Base-by-base conservation (phyloP, 1,140 invertebrate genomes). In the Paracyclopina nana region DNA sequence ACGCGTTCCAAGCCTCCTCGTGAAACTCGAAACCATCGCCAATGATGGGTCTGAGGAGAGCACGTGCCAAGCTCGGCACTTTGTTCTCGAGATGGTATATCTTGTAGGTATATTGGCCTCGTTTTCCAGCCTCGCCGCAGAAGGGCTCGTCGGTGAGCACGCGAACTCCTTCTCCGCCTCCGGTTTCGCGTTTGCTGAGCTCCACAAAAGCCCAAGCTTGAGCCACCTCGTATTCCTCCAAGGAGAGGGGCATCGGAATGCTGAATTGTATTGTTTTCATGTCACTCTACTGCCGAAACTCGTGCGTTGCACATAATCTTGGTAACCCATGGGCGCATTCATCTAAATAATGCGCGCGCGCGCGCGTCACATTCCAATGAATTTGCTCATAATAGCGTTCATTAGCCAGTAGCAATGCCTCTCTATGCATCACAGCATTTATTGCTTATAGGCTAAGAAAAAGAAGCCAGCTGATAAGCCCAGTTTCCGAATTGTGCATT, bases 1-100 rank as follows among this genome's bases (percentile, higher is more conserved):
- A 99, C 22, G 94, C 94, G 72, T 99, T 99, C 92, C 95, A 99
- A 54, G 95, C 94, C 69, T 96, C 86, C 70, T 99, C 95, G 61
- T 97, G 90, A 53, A 99, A 81, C 70, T 95, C 88, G 62, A 99
- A 67, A 25, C 90, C 82, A 25, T 86, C 90, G 49, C 95, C 94
- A 45, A 88, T 84, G 60, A 98, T 67, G 58, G 90, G 70, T 57
- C 20, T 38, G n/a, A 38, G n/a, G 20, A 38, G 14, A 5, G 45
- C 45, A 4, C 87, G 74, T 62, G 99, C 90, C 62, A 85, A 87
- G 52, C 75, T 72, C 58, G 84, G 83, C 61, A 88, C 84, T 75
- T 56, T 55, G 28, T 53, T 56, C 59, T 85, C 83, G 68, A 99
- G 73, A 68, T 99, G 92, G 70, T 99, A 99, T 60, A 98, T 92